These are phyloP conservation scores for Rugalucina vietnamica DNA, from an alignment of 2,888 invertebrate genomes.

Conservation along the genomic window DNA sequence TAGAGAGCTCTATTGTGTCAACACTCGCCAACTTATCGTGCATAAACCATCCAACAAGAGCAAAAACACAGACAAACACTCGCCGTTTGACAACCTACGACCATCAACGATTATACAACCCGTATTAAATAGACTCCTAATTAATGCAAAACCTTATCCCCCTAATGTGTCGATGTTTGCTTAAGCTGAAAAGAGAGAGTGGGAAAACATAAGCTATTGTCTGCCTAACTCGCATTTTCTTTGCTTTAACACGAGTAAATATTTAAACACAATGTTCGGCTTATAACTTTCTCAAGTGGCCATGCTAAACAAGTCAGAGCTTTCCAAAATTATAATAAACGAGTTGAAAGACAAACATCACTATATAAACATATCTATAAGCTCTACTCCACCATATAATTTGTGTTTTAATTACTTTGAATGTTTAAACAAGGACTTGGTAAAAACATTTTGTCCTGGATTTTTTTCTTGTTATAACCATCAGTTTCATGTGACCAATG, in stretches of 20 bases:
- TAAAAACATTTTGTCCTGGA: background rate
- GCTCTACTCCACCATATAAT: background rate
- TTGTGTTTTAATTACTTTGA: background rate
- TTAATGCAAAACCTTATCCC: constrained; percentile 57
- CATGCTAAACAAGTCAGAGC: constrained; percentile 15
- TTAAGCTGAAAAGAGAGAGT: constrained; percentile 49
- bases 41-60: constrained; percentile 55
- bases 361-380: background rate
- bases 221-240: constrained; percentile 30
- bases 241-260: constrained; percentile 51
- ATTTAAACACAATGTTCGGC: constrained; percentile 54
- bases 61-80: constrained; percentile 54
- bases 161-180: constrained; percentile 53
- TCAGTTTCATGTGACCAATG: too few species aligned
- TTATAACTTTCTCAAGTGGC: constrained; percentile 23
- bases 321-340: constrained; percentile 7
- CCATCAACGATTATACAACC: constrained; percentile 44
- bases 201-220: constrained; percentile 54
- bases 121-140: constrained; percentile 35
- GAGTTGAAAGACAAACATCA: background rate
- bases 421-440: background rate
- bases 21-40: constrained; percentile 50
- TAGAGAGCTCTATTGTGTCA: constrained; percentile 56
- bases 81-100: constrained; percentile 37
- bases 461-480: too few species aligned